Base-by-base conservation (phyloP, 2,888 invertebrate genomes). In the Poecilus cupreus region DNA sequence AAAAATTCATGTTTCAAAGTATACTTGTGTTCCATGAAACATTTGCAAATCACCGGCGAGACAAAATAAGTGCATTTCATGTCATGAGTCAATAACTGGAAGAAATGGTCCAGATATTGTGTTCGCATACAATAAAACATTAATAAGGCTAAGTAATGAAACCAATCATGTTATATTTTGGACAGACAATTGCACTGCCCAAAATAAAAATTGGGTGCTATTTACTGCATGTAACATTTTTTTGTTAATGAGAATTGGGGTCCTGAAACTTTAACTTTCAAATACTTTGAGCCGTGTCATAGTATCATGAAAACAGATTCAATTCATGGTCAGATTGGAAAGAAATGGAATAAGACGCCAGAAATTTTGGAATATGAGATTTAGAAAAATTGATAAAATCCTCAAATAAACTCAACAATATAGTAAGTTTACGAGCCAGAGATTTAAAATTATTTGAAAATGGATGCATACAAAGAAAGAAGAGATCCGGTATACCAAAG, bases 261-360 rank as follows among this genome's bases (percentile, higher is more conserved):
- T 16, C 78, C 82, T 16, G n/a, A 49, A 68, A 37, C 18, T 2
- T 83, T 83, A 16, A 84, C 83, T 6, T 70, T 83, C 10, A 83
- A 84, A 57, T 83, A 83, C 60, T 83, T 83, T 68, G 82, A 84
- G 51, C 80, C 83, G 18, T 82, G 83, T 0, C 82, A 83, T 20
- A 74, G 39, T 18, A 82, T 80, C 18, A 84, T 83, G 83, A 82
- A 82, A 72, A 82, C 83, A n/a, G 83, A 83, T 24, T 43, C 79
- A 13, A 39, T 84, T 43, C 83, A 83, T 72, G 82, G 82, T 3
- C 68, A 78, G 32, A 84, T 84, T 39, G 81, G 81, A 13, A 81
- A 81, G 68, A 43, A 64, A 24, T 83, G 82, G 83, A 84, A 82
- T 22, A 82, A 82, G 57, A 49, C 49, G 13, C 49, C 49, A 49